Conservation (phyloP, 2,888 invertebrate genomes). For the Gryllus longicercus region DNA sequence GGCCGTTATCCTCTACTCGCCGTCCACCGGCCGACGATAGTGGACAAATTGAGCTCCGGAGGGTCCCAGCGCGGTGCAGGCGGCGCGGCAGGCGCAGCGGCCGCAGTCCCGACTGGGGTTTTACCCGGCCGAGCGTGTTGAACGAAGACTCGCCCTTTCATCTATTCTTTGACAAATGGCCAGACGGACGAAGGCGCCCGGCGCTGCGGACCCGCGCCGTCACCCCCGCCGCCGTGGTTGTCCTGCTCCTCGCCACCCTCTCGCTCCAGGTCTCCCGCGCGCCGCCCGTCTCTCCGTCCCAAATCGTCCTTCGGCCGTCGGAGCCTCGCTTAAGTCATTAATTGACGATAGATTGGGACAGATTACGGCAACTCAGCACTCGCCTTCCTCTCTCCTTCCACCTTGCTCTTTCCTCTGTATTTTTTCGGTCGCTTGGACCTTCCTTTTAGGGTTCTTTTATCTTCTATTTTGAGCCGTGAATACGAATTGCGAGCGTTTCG, state of each 20-base stretch:
- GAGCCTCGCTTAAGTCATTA: background rate
- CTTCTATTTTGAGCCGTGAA: background rate
- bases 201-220: background rate
- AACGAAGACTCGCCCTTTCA: conserved; percentile 2
- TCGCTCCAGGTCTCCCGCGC: background rate
- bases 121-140: background rate
- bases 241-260: background rate
- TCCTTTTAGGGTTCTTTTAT: background rate
- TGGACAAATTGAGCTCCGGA: background rate
- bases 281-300: background rate
- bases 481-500: background rate
- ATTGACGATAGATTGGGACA: conserved; percentile 3
- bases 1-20: background rate
- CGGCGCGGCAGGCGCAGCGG: background rate
- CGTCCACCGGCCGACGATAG: background rate
- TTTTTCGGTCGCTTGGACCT: background rate
- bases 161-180: background rate
- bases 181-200: background rate
- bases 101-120: background rate
- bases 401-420: background rate
- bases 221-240: too few relatives aligned
- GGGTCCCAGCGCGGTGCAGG: background rate
- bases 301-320: background rate
- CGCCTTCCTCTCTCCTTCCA: background rate
- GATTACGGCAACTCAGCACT: background rate